Base-by-base conservation (phyloP, 2,113 vertebrate species). In the Podarcis cretensis region DNA sequence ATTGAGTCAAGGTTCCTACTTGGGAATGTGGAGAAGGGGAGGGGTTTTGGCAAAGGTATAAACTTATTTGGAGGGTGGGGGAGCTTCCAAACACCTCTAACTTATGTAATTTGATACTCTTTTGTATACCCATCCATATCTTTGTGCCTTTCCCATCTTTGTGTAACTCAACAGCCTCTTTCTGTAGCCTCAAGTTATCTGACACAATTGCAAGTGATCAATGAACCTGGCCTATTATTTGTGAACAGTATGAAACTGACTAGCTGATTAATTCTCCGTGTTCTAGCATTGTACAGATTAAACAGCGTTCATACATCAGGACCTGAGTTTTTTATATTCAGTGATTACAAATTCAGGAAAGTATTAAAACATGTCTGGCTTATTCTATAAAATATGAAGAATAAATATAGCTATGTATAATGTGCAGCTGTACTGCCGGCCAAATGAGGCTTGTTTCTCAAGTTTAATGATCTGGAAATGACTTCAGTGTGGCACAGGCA, bases 341-440 rank as follows among this genome's bases (percentile, higher is more conserved):
- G 2, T 85, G 83, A 80, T 83, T 88, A 84, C 32, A 88, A 89
- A 88, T 73, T 71, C 85, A 88, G 48, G 78, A 87, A 92, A 83
- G 73, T 69, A 82, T 90, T 77, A 86, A 86, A 89, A 86, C 83
- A 68, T 83, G 81, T 66, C 57, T 82, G 59, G 37, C 71, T 74
- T 81, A 43, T 75, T 74, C 79, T 81, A 86, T 76, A 81, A 86
- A 66, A 81, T 20, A 14, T 75, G 12, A 57, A 59, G 40, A 77
- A 82, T 86, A 90, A 86, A 76, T 82, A 81, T 82, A 82, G 89
- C 71, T n/a, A n/a, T 4, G 30, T 75, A 54, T 37, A 90, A 90
- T 66, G 63, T 75, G 57, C 32, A 74, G 77, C 77, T 76, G 14
- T 54, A 37, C n/a, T 85, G 79, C 43, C 16, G 75, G 79, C 63